These are phyloP conservation scores for Sphaerodactylus townsendi DNA, from an alignment of 2,113 vertebrate species.

Conservation along the genomic window DNA sequence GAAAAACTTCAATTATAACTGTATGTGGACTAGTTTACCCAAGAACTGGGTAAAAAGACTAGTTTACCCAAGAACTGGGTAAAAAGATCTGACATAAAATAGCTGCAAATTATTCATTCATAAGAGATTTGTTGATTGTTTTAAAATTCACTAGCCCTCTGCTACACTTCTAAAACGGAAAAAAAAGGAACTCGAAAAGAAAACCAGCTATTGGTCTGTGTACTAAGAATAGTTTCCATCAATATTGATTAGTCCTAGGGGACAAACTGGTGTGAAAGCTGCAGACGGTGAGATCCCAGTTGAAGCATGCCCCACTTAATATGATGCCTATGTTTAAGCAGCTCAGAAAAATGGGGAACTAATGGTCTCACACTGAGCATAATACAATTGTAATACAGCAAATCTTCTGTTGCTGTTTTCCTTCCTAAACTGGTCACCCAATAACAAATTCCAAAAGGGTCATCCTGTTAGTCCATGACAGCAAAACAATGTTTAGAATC, in stretches of 20 bases:
- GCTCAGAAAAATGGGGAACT: constrained; percentile 58
- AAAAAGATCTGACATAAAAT: not conserved
- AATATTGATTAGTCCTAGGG: constrained; percentile 72
- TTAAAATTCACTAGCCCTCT: not conserved
- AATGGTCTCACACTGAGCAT: constrained; percentile 22
- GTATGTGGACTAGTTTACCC: not conserved
- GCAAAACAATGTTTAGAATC: not conserved
- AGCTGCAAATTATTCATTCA: constrained; percentile 6
- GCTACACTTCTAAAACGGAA: not conserved
- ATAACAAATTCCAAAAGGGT: not conserved
- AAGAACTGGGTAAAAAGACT: not conserved
- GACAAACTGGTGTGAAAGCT: constrained; percentile 56
- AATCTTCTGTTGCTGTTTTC: constrained; percentile 15
- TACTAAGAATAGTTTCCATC: constrained; percentile 67
- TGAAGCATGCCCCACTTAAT: constrained; percentile 46
- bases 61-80: not conserved
- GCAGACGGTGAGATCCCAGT: constrained; percentile 64
- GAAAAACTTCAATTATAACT: not conserved
- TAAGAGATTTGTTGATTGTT: not conserved
- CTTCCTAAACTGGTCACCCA: not conserved
- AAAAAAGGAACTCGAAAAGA: not conserved
- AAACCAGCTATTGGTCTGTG: constrained; percentile 31
- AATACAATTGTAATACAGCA: not conserved
- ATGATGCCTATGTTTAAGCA: constrained; percentile 65
- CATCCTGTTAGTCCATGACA: not conserved